Conservation (phyloP, 2,888 invertebrate species). For the Amiota minor region DNA sequence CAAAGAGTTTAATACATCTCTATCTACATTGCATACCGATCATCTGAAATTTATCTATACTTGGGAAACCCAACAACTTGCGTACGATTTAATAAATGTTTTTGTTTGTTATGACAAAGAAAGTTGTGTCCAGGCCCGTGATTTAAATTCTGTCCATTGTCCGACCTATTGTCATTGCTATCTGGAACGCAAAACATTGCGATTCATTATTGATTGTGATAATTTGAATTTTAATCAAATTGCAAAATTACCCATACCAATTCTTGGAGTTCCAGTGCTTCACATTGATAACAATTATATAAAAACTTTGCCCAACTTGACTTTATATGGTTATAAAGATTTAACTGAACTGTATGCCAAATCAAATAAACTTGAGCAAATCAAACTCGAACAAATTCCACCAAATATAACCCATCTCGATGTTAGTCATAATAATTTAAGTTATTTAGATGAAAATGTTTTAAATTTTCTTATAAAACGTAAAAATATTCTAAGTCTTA, state of each 20-base stretch:
- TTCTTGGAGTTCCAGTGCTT: neutral
- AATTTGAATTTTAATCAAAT: neutral
- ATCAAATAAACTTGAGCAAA: neutral
- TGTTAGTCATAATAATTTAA: constrained; percentile 10
- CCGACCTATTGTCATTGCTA: neutral
- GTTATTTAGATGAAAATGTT: neutral
- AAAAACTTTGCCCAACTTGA: neutral
- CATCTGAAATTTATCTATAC: neutral
- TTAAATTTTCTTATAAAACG: neutral
- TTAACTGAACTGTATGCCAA: neutral
- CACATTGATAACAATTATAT: constrained; percentile 6
- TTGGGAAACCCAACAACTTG: constrained; percentile 1
- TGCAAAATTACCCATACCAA: neutral
- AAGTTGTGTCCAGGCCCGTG: neutral
- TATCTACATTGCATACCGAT: neutral
- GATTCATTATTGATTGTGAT: constrained; percentile 8
- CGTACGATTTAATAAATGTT: neutral
- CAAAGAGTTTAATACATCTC: neutral
- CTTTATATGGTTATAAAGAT: neutral
- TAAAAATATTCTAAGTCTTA: neutral
- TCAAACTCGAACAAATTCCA: neutral
- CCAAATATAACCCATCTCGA: neutral
- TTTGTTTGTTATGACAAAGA: neutral
- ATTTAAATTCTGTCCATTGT: neutral
- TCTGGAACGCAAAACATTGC: constrained; percentile 11